Conservation (phyloP, 2,113 vertebrate genomes). For the Struthio camelus region DNA sequence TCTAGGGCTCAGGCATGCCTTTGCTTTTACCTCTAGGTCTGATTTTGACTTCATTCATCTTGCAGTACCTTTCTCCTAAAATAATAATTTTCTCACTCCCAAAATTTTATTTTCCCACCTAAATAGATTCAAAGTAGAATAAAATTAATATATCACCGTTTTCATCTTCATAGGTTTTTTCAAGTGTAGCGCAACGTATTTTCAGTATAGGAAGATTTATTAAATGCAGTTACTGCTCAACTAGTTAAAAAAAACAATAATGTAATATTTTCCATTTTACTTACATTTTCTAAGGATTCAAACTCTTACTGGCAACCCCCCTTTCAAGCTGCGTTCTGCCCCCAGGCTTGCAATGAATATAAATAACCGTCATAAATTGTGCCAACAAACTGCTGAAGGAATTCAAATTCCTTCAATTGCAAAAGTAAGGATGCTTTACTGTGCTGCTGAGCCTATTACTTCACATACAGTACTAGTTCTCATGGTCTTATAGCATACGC, state of each 20-base stretch:
- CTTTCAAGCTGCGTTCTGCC: constrained; percentile 45
- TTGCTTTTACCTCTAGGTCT: constrained; percentile 37
- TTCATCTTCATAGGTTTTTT: background rate
- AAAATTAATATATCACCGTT: background rate
- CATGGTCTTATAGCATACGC: accelerated
- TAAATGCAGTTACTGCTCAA: constrained; percentile 18
- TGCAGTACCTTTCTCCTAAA: background rate
- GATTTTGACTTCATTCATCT: constrained; percentile 31
- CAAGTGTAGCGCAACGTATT: background rate
- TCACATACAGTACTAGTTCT: background rate
- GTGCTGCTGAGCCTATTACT: background rate
- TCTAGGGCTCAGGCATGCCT: background rate
- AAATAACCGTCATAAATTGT: constrained; percentile 51
- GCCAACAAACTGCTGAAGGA: constrained; percentile 14
- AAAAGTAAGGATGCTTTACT: background rate
- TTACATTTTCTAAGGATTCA: constrained; percentile 6
- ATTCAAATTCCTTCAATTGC: background rate
- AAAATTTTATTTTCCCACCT: background rate
- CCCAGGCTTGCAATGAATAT: constrained; percentile 21
- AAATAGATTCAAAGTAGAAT: background rate
- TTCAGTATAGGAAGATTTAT: background rate
- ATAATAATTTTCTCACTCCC: constrained; percentile 1
- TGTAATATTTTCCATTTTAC: background rate
- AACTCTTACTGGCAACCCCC: background rate
- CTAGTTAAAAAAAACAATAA: background rate